Base-by-base conservation (phyloP, 92 coral and sea anemone genomes). In the Zoanthus sociatus region DNA sequence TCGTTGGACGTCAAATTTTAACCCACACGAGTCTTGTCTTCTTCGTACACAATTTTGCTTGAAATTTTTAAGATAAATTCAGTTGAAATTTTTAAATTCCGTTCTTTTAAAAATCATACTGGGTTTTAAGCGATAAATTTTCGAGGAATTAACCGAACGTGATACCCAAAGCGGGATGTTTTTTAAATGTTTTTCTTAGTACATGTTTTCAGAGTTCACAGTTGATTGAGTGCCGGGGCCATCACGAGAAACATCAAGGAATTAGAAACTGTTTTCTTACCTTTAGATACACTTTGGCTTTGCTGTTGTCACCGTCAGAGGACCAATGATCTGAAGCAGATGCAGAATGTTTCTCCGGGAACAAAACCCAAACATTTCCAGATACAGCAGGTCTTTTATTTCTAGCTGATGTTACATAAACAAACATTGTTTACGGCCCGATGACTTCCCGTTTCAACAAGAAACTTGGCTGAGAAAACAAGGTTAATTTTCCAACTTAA, bases 371-470 rank as follows among this genome's bases (percentile, higher is more conserved):
- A 15, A 77, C 82, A 54, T 56, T 77, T 46, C 66, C 67, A 4
- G 67, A 51, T 53, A 53, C 68, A 77, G 9, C 46, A 77, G 82
- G 9, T 77, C 53, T 77, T 42, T 77, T 55, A 13, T 55, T 77
- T 18, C 10, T 13, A 1, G 63, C 82, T 1, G 82, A 77, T 66
- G 82, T 77, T 66, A 77, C 63, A 77, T 77, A 77, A 77, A 88
- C 87, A 88, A 74, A 82, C 78, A 81, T 58, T 56, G 78, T 81
- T 69, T 82, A 71, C 37, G 50, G 32, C 72, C 63, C 14, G 51
- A n/a, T 77, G 85, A 86, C 45, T 51, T 88, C 87, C 46, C 67
- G 82, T 77, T 54, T 54, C 82, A 53, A 66, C 82, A 31, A 26
- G 82, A 30, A 77, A n/a, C 42, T 4, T 11, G 51, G 32, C 9